Percentiles rank a stretch among this genome's conserved stretches.
Evolutionary conservation across 1,140 invertebrate genomes (phyloP).

Genomic region (Musca domestica): DNA sequence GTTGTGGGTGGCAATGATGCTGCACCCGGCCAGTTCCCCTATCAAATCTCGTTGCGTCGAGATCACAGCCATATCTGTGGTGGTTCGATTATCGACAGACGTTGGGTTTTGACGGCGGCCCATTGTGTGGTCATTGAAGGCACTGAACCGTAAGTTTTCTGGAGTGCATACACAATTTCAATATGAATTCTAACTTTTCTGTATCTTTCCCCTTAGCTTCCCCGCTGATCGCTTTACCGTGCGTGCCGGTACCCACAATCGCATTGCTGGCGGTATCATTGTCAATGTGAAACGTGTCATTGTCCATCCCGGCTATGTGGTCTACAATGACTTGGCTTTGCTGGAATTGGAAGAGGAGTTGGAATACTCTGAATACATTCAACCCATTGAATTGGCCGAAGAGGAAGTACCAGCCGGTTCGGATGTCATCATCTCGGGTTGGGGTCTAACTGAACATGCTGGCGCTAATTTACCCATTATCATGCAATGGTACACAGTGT

Average conservation of each 20-base stretch:
- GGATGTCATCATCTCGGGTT: slow-evolving; percentile 48
- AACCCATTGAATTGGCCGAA: slow-evolving; percentile 35
- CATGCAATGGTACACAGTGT: slow-evolving; percentile 24
- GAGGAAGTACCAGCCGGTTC: slow-evolving; percentile 28
- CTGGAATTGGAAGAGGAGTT: slow-evolving; percentile 45
- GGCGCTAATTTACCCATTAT: slow-evolving; percentile 18
- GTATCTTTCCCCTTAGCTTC: slow-evolving; percentile 1
- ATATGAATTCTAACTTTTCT: not conserved
- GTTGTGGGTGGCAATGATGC: slow-evolving; percentile 54
- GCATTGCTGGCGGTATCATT: slow-evolving; percentile 37
- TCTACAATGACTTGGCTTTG: slow-evolving; percentile 55
- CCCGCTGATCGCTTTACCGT: slow-evolving; percentile 28
- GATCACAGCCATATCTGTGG: slow-evolving; percentile 54
- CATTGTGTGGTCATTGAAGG: slow-evolving; percentile 53
- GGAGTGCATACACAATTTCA: no score
- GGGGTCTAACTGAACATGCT: slow-evolving; percentile 34
- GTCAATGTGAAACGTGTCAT: slow-evolving; percentile 42
- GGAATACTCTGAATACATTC: slow-evolving; percentile 38
- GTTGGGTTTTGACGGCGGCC: slow-evolving; percentile 56
- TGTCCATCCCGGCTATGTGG: slow-evolving; percentile 43
- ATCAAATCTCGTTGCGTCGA: slow-evolving; percentile 53
- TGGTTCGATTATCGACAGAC: slow-evolving; percentile 55
- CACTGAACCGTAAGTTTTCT: slow-evolving; percentile 34
- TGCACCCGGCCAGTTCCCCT: slow-evolving; percentile 42
- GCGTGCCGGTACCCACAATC: slow-evolving; percentile 48